Conservation (phyloP, 2,888 invertebrate genomes). For the Leptinotarsa rubiginosa region DNA sequence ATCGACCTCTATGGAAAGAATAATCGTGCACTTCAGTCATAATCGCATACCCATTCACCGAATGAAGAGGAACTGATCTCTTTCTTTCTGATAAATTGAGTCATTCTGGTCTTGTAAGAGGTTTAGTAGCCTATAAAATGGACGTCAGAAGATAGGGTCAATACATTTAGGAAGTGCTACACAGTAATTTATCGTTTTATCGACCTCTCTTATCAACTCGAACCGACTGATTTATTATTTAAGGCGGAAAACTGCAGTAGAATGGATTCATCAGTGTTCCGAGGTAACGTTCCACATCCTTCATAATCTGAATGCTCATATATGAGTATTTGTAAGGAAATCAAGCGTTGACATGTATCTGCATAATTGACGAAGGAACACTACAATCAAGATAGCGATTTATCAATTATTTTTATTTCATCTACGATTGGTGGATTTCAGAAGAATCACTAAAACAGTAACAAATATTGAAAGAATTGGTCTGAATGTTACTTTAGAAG, state of each 20-base stretch:
- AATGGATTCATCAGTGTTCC: conserved; percentile 3
- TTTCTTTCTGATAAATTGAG: conserved; percentile 29
- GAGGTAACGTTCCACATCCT: background rate
- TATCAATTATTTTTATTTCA: no score
- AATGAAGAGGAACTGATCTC: background rate
- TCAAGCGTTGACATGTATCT: no score
- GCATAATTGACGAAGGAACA: no score
- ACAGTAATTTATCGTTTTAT: conserved; percentile 50
- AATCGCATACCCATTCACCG: conserved; percentile 1
- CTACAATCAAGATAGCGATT: no score
- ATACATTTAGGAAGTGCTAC: conserved; percentile 46
- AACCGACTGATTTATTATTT: conserved; percentile 47
- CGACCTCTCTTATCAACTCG: conserved; percentile 48
- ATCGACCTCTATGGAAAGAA: no score
- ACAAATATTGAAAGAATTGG: no score
- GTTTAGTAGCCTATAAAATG: conserved; percentile 43
- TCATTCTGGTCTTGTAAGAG: conserved; percentile 28
- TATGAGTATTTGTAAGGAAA: no score
- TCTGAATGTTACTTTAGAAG: no score
- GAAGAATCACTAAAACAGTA: no score
- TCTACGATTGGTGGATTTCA: no score
- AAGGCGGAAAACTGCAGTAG: conserved; percentile 27
- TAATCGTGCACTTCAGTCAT: background rate
- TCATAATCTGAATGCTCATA: no score
- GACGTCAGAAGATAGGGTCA: conserved; percentile 46